phyloP scores from a whole-genome alignment of 2,797 vertebrate species.

The Geotria australis region DNA sequence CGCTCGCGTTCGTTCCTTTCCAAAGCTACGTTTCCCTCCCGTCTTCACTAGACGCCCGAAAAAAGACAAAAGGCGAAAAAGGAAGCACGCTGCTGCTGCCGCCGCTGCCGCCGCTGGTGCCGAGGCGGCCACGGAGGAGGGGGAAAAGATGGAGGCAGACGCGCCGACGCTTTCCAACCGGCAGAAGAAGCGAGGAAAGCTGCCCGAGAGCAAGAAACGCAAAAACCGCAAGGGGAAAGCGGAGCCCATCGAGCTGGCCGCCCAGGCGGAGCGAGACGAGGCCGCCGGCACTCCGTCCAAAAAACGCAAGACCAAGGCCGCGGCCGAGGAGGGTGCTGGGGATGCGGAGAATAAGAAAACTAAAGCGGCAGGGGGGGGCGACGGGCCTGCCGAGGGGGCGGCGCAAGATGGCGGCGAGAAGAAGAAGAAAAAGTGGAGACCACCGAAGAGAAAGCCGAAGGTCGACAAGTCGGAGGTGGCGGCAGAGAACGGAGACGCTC shows the following conservation, averaged over 20 bases:
- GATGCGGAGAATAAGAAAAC: conserved; percentile 3
- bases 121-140: not conserved
- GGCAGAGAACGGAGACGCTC: not conserved
- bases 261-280: too few relatives aligned
- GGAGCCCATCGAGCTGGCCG: not conserved
- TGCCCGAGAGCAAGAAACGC: conserved; percentile 56
- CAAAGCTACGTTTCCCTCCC: too few relatives aligned
- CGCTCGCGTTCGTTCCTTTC: too few relatives aligned
- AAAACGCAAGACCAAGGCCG: too few relatives aligned
- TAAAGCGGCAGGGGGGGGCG: not conserved
- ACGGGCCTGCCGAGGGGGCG: conserved; percentile 2
- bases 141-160: not conserved
- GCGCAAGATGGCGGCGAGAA: conserved; percentile 1
- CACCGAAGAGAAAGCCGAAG: conserved; percentile 4
- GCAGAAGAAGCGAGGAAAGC: conserved; percentile 49
- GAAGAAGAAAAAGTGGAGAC: conserved; percentile 5
- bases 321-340: not conserved
- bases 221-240: conserved; percentile 22
- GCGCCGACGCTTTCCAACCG: conserved; percentile 2
- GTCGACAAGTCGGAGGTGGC: not conserved
- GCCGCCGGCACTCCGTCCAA: too few relatives aligned
- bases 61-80: too few relatives aligned
- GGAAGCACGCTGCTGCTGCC: too few relatives aligned
- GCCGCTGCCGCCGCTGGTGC: not conserved
- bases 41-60: too few relatives aligned